Percentiles rank a stretch among this genome's conserved stretches.
These are phyloP conservation scores for Calyptommatus sinebrachiatus DNA, from an alignment of 2,113 vertebrate genomes.

Conservation along the genomic window DNA sequence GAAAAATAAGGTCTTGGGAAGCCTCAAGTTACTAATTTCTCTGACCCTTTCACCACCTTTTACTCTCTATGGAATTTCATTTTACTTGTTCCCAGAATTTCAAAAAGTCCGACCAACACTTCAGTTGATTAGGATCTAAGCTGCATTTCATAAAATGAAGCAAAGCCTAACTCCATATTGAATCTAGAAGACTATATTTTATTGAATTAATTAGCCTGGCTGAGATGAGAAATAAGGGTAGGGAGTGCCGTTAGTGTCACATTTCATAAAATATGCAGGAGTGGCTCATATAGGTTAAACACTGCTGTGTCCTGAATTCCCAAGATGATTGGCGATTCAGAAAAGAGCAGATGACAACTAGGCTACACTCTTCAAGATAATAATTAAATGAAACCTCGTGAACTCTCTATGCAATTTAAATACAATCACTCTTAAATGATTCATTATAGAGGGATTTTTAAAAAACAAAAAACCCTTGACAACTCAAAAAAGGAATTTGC, in stretches of 20 bases:
- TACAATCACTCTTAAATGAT: slow-evolving; percentile 19
- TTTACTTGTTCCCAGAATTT: background rate
- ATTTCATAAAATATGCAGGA: slow-evolving; percentile 9
- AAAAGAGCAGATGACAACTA: slow-evolving; percentile 16
- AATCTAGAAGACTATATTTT: background rate
- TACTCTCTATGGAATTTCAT: background rate
- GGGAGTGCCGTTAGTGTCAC: background rate
- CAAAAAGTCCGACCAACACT: background rate
- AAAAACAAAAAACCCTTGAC: background rate
- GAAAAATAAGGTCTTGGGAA: background rate
- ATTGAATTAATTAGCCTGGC: background rate
- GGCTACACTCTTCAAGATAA: slow-evolving; percentile 13
- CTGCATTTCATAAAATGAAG: background rate
- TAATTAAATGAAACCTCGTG: slow-evolving; percentile 9
- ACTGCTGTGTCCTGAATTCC: slow-evolving; percentile 14
- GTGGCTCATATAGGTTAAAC: slow-evolving; percentile 10
- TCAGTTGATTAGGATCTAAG: background rate
- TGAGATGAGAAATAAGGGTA: background rate
- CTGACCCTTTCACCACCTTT: background rate
- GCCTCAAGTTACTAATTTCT: background rate
- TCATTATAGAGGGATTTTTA: background rate
- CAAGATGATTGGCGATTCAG: slow-evolving; percentile 6
- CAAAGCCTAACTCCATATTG: background rate
- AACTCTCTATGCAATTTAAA: slow-evolving; percentile 23
- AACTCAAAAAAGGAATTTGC: background rate